phyloP scores from a whole-genome alignment of 2,113 vertebrate species.

The Puffinus mauretanicus region DNA sequence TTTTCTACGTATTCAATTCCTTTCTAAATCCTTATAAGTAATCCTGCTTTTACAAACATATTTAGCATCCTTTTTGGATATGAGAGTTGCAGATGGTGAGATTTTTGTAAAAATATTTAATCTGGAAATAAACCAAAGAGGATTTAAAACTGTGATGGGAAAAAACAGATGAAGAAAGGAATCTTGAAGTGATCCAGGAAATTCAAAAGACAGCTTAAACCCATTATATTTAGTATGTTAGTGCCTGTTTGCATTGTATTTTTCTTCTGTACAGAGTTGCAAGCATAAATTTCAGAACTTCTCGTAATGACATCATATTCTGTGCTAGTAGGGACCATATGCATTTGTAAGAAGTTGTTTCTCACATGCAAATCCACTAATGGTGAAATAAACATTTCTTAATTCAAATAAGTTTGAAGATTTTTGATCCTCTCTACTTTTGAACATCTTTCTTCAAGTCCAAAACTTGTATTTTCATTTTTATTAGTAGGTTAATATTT shows the following conservation, averaged over 20 bases:
- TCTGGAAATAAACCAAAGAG: constrained; percentile 50
- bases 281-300: background rate
- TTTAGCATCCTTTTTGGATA: constrained; percentile 23
- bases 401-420: background rate
- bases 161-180: constrained; percentile 9
- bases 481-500: background rate
- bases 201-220: background rate
- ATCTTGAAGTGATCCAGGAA: constrained; percentile 1
- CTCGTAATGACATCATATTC: background rate
- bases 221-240: background rate
- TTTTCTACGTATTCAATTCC: background rate
- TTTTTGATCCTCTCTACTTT: background rate
- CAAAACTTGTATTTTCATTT: background rate
- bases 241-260: background rate
- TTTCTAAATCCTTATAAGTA: constrained; percentile 4
- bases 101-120: constrained; percentile 51
- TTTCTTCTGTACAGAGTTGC: background rate
- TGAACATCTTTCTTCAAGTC: background rate
- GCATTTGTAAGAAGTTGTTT: background rate
- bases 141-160: constrained; percentile 1
- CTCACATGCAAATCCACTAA: background rate
- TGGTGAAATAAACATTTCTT: background rate
- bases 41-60: constrained; percentile 25
- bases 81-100: constrained; percentile 39
- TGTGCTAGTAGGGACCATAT: background rate